Percentiles rank a stretch among this genome's conserved stretches.
phyloP scores from a whole-genome alignment of 1,140 invertebrate species.

The Andrena cerasifolii region DNA sequence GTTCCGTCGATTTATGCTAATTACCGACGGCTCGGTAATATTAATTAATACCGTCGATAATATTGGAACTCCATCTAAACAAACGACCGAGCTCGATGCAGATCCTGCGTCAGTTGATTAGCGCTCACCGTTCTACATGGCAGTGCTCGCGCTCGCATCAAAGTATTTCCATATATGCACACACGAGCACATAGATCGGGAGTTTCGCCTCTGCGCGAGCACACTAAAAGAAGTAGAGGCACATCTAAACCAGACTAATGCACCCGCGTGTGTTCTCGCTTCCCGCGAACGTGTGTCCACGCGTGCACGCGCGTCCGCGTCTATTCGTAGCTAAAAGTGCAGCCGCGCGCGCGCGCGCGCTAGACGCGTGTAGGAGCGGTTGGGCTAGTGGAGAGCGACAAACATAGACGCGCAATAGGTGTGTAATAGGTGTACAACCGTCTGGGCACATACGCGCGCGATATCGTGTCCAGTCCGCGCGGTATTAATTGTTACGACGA shows the following conservation, averaged over 20 bases:
- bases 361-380: neutral
- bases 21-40: conserved; percentile 59
- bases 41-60: conserved; percentile 77
- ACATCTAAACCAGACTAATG: neutral
- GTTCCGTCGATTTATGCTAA: conserved; percentile 56
- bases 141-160: conserved; percentile 13
- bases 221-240: no score
- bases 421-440: conserved; percentile 26
- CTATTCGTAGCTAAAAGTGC: neutral
- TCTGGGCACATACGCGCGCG: conserved; percentile 48
- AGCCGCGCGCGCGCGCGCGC: neutral
- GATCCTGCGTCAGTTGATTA: conserved; percentile 61
- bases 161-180: conserved; percentile 8
- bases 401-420: no score
- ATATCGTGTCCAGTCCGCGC: conserved; percentile 68
- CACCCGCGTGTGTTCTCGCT: neutral
- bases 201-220: no score
- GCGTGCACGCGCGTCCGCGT: conserved; percentile 7
- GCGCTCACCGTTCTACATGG: conserved; percentile 24
- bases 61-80: conserved; percentile 78
- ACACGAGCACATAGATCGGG: no score
- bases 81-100: conserved; percentile 68
- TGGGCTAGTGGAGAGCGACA: neutral
- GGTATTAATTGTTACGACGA: conserved; percentile 81
- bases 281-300: neutral